phyloP scores from a whole-genome alignment of 1,140 invertebrate species.

The Hestina assimilis region DNA sequence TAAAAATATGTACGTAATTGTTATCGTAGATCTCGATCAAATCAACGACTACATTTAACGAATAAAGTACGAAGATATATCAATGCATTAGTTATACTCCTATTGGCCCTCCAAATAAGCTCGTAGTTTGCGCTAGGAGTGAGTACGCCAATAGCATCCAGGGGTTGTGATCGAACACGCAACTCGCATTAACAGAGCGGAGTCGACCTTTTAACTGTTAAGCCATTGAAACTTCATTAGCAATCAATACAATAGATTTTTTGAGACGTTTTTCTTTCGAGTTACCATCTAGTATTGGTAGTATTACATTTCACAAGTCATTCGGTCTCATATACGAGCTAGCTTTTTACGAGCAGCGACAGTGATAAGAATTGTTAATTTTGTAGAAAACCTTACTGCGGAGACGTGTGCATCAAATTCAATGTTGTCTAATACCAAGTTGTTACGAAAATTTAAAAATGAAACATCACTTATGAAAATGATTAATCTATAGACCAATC shows the following conservation, averaged over 20 bases:
- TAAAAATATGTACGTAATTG: too few relatives aligned
- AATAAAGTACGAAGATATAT: too few relatives aligned
- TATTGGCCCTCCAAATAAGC: too few relatives aligned
- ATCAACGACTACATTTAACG: too few relatives aligned
- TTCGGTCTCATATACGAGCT: conserved; percentile 37
- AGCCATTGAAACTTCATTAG: too few relatives aligned
- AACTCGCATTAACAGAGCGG: not conserved
- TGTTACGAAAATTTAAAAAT: not conserved
- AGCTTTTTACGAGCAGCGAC: conserved; percentile 53
- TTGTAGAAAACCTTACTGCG: conserved; percentile 38
- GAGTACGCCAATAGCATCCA: too few relatives aligned
- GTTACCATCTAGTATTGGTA: conserved; percentile 18
- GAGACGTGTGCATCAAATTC: conserved; percentile 35
- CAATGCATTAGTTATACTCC: too few relatives aligned
- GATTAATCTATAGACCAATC: too few relatives aligned
- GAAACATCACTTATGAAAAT: not conserved
- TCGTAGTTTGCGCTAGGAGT: too few relatives aligned
- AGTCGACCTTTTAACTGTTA: too few relatives aligned
- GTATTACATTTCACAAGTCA: conserved; percentile 16
- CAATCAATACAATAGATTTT: not conserved
- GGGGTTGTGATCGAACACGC: not conserved
- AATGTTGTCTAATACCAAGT: conserved; percentile 29
- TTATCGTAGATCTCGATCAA: too few relatives aligned
- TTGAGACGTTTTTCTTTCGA: conserved; percentile 5
- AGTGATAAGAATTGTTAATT: conserved; percentile 72